Conservation (phyloP, 2,797 vertebrate genomes). For the Epinephelus awoara region DNA sequence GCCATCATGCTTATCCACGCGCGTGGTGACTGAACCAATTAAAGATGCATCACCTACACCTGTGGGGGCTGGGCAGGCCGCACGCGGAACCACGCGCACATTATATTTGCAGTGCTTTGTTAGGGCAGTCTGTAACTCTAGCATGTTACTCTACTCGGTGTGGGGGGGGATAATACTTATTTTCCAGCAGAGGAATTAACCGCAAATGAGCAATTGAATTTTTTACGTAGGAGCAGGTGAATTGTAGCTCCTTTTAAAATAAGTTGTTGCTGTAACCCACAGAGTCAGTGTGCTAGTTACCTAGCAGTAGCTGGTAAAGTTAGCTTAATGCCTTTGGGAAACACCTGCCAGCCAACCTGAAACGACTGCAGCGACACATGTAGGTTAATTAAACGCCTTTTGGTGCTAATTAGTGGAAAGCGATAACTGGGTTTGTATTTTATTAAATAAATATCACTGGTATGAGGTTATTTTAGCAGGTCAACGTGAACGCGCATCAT, state of each 20-base stretch:
- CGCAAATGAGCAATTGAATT: no score
- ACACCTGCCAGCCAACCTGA: background rate
- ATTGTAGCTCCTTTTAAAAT: background rate
- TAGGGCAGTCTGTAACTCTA: background rate
- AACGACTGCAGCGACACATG: background rate
- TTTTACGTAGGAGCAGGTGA: background rate
- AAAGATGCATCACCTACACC: slow-evolving; percentile 28
- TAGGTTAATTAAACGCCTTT: background rate
- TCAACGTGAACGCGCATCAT: slow-evolving; percentile 37
- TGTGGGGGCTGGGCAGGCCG: background rate
- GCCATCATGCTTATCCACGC: background rate
- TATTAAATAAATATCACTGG: background rate
- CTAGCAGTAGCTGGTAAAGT: background rate
- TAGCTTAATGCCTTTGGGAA: background rate
- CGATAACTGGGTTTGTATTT: background rate
- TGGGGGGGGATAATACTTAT: background rate
- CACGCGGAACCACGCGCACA: rapidly evolving
- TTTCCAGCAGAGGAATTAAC: background rate
- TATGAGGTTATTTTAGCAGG: background rate
- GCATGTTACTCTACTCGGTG: background rate
- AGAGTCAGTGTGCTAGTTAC: background rate
- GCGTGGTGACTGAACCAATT: background rate
- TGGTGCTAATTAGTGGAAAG: background rate
- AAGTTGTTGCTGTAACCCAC: background rate
- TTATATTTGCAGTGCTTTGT: background rate